These are phyloP conservation scores for Mimachlamys varia DNA, from an alignment of 2,888 invertebrate genomes.

Conservation along the genomic window DNA sequence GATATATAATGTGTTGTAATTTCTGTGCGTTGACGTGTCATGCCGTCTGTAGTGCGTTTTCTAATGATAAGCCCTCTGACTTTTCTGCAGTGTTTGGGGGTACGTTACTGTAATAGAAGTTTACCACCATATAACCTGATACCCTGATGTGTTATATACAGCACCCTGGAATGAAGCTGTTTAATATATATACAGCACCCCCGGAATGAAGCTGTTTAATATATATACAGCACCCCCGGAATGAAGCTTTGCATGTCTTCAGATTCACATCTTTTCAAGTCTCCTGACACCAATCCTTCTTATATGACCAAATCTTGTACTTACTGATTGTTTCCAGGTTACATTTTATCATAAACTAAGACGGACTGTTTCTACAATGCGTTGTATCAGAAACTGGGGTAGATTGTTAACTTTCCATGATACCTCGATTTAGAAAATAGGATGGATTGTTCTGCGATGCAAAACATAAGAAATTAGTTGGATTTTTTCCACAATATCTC, in stretches of 20 bases:
- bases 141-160: not conserved
- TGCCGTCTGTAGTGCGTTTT: not conserved
- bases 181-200: not conserved
- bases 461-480: too few relatives aligned
- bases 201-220: not conserved
- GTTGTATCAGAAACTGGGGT: too few relatives aligned
- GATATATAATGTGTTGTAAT: not conserved
- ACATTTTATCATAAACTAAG: too few relatives aligned
- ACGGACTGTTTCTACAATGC: too few relatives aligned
- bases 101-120: not conserved
- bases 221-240: not conserved
- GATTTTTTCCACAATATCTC: too few relatives aligned
- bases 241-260: not conserved
- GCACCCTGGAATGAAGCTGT: not conserved
- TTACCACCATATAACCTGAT: constrained; percentile 14
- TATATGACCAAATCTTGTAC: too few relatives aligned
- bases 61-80: not conserved
- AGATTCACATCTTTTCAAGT: too few relatives aligned
- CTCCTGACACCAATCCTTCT: too few relatives aligned
- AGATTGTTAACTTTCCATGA: too few relatives aligned
- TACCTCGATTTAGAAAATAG: too few relatives aligned
- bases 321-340: too few relatives aligned
- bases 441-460: too few relatives aligned
- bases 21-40: not conserved
- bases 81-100: constrained; percentile 15